A percentile compares a stretch with the other conserved stretches of the same genome.
Conservation (phyloP, 2,113 vertebrate genomes). For the Nothocercus nigrocapillus region DNA sequence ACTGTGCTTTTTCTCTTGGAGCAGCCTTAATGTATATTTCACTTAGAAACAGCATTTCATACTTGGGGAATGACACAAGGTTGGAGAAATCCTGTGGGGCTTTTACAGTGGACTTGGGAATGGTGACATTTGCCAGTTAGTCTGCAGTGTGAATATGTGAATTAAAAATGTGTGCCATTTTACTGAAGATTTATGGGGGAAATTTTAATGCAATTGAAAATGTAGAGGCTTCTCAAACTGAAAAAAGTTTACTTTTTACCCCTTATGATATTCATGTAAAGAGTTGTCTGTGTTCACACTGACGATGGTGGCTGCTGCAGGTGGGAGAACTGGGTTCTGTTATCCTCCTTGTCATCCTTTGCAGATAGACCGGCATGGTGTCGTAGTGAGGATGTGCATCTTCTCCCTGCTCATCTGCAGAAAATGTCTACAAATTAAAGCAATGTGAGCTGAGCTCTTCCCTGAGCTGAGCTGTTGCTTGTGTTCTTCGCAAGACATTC, state of each 20-base stretch:
- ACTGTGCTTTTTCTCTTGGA: slow-evolving; percentile 36
- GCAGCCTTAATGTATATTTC: slow-evolving; percentile 12
- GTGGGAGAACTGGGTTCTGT: background rate
- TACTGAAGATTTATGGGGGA: background rate
- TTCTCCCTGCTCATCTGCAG: background rate
- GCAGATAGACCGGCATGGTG: background rate
- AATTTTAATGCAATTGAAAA: background rate
- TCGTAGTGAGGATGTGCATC: background rate
- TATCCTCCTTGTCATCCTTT: background rate
- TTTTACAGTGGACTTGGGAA: background rate
- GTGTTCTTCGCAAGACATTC: background rate
- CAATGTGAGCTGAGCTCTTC: background rate
- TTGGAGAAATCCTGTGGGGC: background rate
- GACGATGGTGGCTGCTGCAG: background rate
- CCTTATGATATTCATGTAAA: background rate
- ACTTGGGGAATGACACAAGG: background rate
- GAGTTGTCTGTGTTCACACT: background rate
- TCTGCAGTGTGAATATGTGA: background rate
- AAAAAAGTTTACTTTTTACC: background rate
- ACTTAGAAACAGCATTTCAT: slow-evolving; percentile 10
- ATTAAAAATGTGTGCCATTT: background rate
- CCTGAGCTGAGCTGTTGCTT: background rate
- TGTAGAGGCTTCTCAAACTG: background rate
- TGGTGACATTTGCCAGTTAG: background rate
- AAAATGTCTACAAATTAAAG: background rate